Percentiles rank a stretch among this genome's conserved stretches.
phyloP scores from a whole-genome alignment of 2,797 vertebrate species.

The Spheniscus humboldti region DNA sequence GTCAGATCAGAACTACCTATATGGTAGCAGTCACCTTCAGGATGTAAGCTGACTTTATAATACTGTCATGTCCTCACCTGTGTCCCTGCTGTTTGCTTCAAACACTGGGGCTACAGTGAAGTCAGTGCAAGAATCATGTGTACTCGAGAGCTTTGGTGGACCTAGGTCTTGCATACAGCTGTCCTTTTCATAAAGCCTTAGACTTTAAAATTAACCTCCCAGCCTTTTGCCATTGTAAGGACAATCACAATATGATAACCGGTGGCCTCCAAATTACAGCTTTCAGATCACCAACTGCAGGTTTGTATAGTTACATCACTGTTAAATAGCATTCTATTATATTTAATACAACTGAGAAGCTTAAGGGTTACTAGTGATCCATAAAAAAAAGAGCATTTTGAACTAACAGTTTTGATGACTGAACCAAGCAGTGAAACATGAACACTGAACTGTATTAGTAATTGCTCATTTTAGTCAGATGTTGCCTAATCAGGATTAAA shows the following conservation, averaged over 20 bases:
- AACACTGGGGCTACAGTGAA: background rate
- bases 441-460: background rate
- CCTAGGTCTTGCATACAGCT: background rate
- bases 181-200: background rate
- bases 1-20: background rate
- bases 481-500: background rate
- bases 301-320: background rate
- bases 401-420: background rate
- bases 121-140: background rate
- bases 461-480: background rate
- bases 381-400: background rate
- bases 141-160: background rate
- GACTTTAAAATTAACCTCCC: background rate
- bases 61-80: background rate
- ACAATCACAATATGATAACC: background rate
- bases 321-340: background rate
- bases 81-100: background rate
- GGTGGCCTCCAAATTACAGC: background rate
- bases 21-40: background rate
- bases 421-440: background rate
- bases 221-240: background rate
- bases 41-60: background rate
- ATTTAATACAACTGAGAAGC: background rate
- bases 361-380: background rate
- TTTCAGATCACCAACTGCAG: background rate